Evolutionary conservation across 2,888 invertebrate genomes (phyloP), one percentile per base, ranked within the genome.

Genomic region (Iselma pallidipennis): DNA sequence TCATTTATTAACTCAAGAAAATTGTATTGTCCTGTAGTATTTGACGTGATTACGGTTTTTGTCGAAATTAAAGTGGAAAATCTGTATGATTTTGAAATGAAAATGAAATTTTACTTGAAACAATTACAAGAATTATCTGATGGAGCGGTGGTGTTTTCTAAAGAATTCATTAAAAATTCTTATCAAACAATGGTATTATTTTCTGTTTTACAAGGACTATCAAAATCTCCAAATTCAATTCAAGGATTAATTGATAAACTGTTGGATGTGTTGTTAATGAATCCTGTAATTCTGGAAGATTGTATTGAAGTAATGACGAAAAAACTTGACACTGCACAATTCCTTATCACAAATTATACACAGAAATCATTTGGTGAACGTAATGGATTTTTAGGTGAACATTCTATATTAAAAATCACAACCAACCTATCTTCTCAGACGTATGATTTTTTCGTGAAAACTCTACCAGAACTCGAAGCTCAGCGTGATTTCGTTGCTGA

Each of bases 391-490:
- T 60, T 75, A 49, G 74, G 75, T 5, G 71, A 74, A 37, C 74
- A 74, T 59, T 62, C 62, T 21, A 63, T 62, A 12, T 63, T 75
- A 14, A 63, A 53, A 37, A 65, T 59, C 28, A 57, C 10, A 21
- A 59, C 45, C 37, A 59, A 14, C 54, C 65, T 49, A 55, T 57
- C 31, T n/a, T 45, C 37, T 16, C n/a, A 14, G 4, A 67, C 58
- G n/a, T 57, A 81, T 0, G 74, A 74, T 19, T 85, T 87, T 63
- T 90, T 90, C 71, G 79, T 87, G 0, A 90, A 90, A 76, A 82
- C 84, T 6, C 78, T 87, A 55, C 89, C 89, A 0, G 79, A 79
- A 59, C 82, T 82, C 12, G 81, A 86, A 51, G 74, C 79, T 7
- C 84, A 84, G 71, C 84, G 84, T 68, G 82, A 81, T 9, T 85